Conservation (phyloP, 2,113 vertebrate species). For the Thermophis baileyi region DNA sequence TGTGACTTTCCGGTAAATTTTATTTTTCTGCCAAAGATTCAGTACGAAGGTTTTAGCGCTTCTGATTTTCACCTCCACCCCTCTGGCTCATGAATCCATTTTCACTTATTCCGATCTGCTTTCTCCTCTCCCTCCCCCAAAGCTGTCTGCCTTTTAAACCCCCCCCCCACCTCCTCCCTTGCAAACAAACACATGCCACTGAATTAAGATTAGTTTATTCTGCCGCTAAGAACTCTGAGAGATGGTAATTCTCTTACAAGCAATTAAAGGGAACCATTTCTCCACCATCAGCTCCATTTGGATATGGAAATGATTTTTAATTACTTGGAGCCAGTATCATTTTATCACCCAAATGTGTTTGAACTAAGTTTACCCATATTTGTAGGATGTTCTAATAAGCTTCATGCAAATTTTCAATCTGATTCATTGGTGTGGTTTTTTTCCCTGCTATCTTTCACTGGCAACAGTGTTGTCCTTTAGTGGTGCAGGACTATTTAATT, state of each 20-base stretch:
- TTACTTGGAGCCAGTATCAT: conserved; percentile 77
- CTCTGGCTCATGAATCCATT: fast-evolving
- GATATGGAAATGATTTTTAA: conserved; percentile 83
- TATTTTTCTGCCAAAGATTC: not conserved
- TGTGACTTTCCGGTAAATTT: not conserved
- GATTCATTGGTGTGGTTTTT: not conserved
- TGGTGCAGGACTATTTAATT: not conserved
- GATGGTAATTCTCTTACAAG: conserved; percentile 60
- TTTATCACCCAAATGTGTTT: conserved; percentile 71
- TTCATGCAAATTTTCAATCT: conserved; percentile 48
- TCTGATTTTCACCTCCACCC: not conserved
- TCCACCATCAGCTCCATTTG: conserved; percentile 77
- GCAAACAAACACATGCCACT: not conserved
- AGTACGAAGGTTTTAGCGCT: not conserved
- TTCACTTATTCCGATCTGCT: not conserved
- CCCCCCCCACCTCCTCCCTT: conserved; percentile 11
- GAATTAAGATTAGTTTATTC: conserved; percentile 45
- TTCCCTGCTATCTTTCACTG: not conserved
- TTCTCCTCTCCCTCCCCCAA: not conserved
- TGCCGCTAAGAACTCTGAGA: conserved; percentile 38
- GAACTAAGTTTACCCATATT: conserved; percentile 60
- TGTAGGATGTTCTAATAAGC: conserved; percentile 51
- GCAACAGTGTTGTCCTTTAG: conserved; percentile 32
- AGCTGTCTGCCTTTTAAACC: conserved; percentile 2
- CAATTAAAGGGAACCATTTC: conserved; percentile 72